phyloP scores from a whole-genome alignment of 2,888 invertebrate genomes.

The Notocelia uddmanniana region DNA sequence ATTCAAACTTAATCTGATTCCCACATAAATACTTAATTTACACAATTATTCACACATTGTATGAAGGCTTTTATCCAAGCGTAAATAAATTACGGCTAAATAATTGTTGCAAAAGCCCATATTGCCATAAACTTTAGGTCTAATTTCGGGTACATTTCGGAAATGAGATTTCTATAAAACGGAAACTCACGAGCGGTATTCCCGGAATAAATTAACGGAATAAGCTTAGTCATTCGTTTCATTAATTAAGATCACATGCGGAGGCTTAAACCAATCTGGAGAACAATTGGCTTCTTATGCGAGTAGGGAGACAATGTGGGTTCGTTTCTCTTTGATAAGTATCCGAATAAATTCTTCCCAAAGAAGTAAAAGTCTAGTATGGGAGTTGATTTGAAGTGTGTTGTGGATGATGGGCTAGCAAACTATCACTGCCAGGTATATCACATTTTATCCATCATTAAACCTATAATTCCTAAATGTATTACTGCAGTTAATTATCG shows the following conservation, averaged over 20 bases:
- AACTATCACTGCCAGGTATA: too few relatives aligned
- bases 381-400: too few relatives aligned
- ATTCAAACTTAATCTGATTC: conserved; percentile 20
- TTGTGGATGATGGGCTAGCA: too few relatives aligned
- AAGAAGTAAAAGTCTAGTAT: too few relatives aligned
- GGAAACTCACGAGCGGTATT: conserved; percentile 12
- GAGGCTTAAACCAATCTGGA: conserved; percentile 82
- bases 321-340: background rate
- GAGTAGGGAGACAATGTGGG: conserved; percentile 56
- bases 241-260: conserved; percentile 86
- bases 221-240: conserved; percentile 84
- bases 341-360: too few relatives aligned
- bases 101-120: background rate
- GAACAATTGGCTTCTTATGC: conserved; percentile 82
- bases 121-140: background rate
- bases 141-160: background rate
- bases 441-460: too few relatives aligned
- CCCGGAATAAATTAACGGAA: conserved; percentile 71
- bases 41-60: conserved; percentile 49
- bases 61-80: conserved; percentile 29
- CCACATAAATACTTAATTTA: conserved; percentile 32
- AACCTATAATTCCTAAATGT: too few relatives aligned
- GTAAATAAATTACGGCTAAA: conserved; percentile 15
- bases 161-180: conserved; percentile 12
- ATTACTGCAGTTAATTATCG: too few relatives aligned